Evolutionary conservation across 1,140 invertebrate genomes (phyloP).

Genomic region (Drosophila kepulauana): DNA sequence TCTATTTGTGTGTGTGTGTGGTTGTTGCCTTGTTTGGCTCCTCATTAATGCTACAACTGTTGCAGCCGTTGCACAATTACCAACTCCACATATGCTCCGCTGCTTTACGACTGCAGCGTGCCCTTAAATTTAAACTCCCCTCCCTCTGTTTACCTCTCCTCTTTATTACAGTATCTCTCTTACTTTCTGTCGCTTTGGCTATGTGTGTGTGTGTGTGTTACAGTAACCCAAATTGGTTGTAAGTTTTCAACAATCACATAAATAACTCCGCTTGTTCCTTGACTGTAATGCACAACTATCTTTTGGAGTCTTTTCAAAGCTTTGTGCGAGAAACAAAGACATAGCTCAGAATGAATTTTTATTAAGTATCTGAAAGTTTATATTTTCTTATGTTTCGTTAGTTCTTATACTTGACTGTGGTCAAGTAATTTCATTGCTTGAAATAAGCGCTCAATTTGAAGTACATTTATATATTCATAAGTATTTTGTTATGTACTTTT

Average conservation of each 20-base stretch:
- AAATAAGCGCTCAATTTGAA: too few species aligned
- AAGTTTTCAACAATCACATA: conserved; percentile 28
- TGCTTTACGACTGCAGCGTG: conserved; percentile 30
- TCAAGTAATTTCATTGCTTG: too few species aligned
- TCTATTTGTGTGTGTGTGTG: background rate
- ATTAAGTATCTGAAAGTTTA: too few species aligned
- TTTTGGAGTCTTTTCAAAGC: background rate
- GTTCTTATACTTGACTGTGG: too few species aligned
- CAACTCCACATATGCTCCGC: conserved; percentile 16
- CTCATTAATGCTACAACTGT: conserved; percentile 47
- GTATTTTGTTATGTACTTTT: too few species aligned
- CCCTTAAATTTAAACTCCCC: conserved; percentile 30
- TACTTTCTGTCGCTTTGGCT: too few species aligned
- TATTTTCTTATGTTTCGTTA: too few species aligned
- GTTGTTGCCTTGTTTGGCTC: conserved; percentile 28
- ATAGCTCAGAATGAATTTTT: background rate
- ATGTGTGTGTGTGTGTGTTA: conserved; percentile 15
- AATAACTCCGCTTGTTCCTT: conserved; percentile 25
- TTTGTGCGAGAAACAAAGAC: background rate
- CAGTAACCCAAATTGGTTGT: conserved; percentile 41
- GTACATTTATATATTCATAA: too few species aligned
- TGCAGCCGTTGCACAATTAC: conserved; percentile 38
- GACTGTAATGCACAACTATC: conserved; percentile 5
- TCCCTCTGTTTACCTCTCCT: background rate
- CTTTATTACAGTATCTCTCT: background rate